Evolutionary conservation across 92 coral and sea anemone species (phyloP).

Genomic region (Zoanthus gigantus): DNA sequence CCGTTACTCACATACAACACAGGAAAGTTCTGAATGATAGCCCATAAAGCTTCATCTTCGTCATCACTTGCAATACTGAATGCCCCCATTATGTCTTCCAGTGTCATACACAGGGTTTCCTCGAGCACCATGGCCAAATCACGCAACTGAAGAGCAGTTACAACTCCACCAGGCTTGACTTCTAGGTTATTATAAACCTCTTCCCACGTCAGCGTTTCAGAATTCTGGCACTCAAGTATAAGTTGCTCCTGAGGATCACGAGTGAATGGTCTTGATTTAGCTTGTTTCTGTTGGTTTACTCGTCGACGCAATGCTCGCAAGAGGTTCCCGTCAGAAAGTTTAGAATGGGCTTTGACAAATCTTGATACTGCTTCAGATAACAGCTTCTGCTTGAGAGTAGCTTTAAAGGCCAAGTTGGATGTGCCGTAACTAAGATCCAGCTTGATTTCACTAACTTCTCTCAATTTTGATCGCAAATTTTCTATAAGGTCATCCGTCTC

Average conservation of each 20-base stretch:
- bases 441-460: constrained; percentile 35
- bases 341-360: constrained; percentile 26
- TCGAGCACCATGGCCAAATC: constrained; percentile 25
- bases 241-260: constrained; percentile 23
- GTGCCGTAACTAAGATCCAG: constrained; percentile 19
- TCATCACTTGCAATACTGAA: constrained; percentile 38
- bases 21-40: constrained; percentile 47
- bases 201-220: constrained; percentile 34
- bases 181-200: not conserved
- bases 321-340: constrained; percentile 16
- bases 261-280: constrained; percentile 24
- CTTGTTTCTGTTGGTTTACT: constrained; percentile 30
- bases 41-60: constrained; percentile 12
- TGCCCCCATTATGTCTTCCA: not conserved
- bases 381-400: constrained; percentile 28
- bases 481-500: constrained; percentile 13
- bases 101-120: constrained; percentile 17
- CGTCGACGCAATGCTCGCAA: constrained; percentile 31
- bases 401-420: constrained; percentile 33
- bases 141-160: constrained; percentile 6
- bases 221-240: constrained; percentile 36
- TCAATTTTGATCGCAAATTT: constrained; percentile 35
- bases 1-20: constrained; percentile 37
- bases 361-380: constrained; percentile 23
- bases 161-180: not conserved